Evolutionary conservation across 2,888 invertebrate species (phyloP).

Genomic region (Leptogaster cylindrica): DNA sequence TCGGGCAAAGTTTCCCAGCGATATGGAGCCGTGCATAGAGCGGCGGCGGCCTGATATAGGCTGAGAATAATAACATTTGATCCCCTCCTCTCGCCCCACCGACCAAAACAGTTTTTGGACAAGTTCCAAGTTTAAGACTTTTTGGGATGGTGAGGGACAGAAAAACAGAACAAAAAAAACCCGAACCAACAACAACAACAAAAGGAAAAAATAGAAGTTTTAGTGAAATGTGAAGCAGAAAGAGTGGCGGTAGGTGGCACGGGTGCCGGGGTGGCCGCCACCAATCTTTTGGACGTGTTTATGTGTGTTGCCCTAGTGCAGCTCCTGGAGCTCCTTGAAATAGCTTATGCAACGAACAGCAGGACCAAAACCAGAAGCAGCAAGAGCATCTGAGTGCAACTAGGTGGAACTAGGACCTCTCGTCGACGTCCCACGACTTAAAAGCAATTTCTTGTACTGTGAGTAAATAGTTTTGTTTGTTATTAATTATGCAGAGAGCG

Average conservation of each 20-base stretch:
- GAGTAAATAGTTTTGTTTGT: constrained; percentile 31
- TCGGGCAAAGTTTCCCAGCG: constrained; percentile 29
- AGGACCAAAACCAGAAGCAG: too few species aligned
- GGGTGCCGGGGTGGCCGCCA: neutral
- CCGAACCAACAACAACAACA: too few species aligned
- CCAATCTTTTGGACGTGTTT: constrained; percentile 9
- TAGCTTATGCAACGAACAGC: constrained; percentile 2
- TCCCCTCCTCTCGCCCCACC: too few species aligned
- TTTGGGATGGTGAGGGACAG: neutral
- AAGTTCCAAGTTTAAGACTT: constrained; percentile 26
- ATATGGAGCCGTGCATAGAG: neutral
- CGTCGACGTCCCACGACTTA: neutral
- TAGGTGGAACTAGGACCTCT: neutral
- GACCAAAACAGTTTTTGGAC: constrained; percentile 40
- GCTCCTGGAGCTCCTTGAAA: constrained; percentile 5
- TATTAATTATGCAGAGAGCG: constrained; percentile 34
- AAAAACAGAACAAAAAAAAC: too few species aligned
- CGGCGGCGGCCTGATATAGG: constrained; percentile 20
- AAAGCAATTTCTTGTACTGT: constrained; percentile 22
- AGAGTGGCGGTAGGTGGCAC: neutral
- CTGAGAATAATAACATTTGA: constrained; percentile 41
- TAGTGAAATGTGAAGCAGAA: too few species aligned
- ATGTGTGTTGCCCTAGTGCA: constrained; percentile 3
- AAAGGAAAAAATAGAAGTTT: too few species aligned
- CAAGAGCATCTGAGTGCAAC: neutral